These are phyloP conservation scores for Acanthochromis polyacanthus DNA, from an alignment of 2,113 vertebrate species.

Conservation along the genomic window DNA sequence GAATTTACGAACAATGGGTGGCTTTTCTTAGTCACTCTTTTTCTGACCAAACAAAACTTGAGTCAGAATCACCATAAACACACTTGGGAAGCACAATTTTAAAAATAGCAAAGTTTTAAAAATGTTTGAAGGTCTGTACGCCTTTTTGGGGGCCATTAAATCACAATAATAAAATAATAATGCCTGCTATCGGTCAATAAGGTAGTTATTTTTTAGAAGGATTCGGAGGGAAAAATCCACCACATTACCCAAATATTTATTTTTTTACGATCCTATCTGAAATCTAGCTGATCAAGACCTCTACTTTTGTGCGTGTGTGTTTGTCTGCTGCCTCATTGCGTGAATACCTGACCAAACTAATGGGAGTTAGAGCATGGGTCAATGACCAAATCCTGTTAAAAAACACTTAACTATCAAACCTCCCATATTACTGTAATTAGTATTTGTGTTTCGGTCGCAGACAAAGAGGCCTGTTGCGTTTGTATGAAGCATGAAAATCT, in stretches of 20 bases:
- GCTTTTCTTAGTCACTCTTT: not conserved
- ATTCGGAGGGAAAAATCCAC: too few relatives aligned
- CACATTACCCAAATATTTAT: not conserved
- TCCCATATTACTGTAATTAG: slow-evolving; percentile 37
- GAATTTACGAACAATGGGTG: not conserved
- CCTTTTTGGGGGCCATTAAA: too few relatives aligned
- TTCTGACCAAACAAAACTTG: not conserved
- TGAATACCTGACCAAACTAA: slow-evolving; percentile 64
- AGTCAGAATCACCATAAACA: not conserved
- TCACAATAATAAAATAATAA: too few relatives aligned
- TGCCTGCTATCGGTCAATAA: too few relatives aligned
- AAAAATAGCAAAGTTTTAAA: not conserved
- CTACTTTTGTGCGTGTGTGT: not conserved
- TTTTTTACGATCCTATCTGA: not conserved
- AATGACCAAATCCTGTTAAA: slow-evolving; percentile 60
- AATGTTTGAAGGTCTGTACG: not conserved
- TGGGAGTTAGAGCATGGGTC: slow-evolving; percentile 50
- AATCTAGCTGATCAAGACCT: not conserved
- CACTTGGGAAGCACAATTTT: not conserved
- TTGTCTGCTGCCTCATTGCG: slow-evolving; percentile 40
- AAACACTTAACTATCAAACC: slow-evolving; percentile 45
- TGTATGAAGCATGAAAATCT: too few relatives aligned
- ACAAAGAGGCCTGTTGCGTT: not conserved
- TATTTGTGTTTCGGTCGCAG: slow-evolving; percentile 25
- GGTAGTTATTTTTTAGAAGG: too few relatives aligned